phyloP scores from a whole-genome alignment of 2,888 invertebrate species.

The Neoascia interrupta region DNA sequence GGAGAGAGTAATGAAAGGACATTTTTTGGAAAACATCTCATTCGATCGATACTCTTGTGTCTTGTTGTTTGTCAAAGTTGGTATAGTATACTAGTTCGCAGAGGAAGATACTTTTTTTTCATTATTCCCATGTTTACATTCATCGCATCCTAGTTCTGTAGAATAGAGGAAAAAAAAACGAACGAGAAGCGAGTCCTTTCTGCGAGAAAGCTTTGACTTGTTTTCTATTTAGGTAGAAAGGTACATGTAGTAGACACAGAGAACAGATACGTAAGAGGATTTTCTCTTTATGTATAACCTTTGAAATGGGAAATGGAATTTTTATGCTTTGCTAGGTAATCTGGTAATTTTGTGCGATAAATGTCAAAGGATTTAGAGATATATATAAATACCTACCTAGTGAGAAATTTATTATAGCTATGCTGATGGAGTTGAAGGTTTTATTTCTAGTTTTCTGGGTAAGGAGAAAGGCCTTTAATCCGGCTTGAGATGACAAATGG shows the following conservation, averaged over 20 bases:
- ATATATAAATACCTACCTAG: constrained; percentile 1
- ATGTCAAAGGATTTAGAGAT: constrained; percentile 21
- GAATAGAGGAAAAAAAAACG: no score
- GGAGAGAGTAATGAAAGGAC: neutral
- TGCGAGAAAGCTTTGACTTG: neutral
- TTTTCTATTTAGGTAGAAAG: neutral
- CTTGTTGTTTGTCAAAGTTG: constrained; percentile 21
- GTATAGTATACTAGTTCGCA: no score
- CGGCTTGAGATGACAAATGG: no score
- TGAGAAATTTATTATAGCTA: constrained; percentile 13
- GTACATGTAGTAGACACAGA: no score
- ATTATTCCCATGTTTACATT: no score
- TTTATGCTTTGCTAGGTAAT: constrained; percentile 17
- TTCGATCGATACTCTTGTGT: constrained; percentile 27
- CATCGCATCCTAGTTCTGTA: no score
- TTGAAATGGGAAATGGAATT: neutral
- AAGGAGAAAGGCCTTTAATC: no score
- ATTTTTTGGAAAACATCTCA: constrained; percentile 1
- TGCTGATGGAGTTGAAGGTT: constrained; percentile 6
- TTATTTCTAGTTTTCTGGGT: no score
- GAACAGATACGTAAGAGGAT: constrained; percentile 21
- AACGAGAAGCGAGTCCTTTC: no score
- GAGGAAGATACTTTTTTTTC: neutral
- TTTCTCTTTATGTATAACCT: constrained; percentile 5
- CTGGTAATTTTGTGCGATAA: constrained; percentile 10